Conservation (phyloP, 2,888 invertebrate species). For the Archips crataeganus region DNA sequence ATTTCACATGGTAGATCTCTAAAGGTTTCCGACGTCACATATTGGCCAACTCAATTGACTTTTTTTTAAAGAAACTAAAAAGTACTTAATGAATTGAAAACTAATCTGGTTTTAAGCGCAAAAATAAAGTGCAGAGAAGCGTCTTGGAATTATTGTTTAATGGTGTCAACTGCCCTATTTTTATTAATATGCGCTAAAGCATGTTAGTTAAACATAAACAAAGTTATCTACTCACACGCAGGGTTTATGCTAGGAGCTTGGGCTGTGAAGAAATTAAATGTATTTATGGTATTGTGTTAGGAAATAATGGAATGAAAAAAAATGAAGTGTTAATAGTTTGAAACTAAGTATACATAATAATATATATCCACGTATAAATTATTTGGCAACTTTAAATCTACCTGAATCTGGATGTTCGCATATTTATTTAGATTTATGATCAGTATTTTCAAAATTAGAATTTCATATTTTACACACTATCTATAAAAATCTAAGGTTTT, state of each 20-base stretch:
- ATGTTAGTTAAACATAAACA: too few relatives aligned
- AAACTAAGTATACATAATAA: neutral
- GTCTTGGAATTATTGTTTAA: too few relatives aligned
- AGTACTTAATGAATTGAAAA: too few relatives aligned
- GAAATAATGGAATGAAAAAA: neutral
- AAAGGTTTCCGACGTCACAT: too few relatives aligned
- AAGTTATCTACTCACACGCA: neutral
- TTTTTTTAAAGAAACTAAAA: too few relatives aligned
- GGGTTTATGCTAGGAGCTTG: conserved; percentile 19
- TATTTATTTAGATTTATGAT: neutral
- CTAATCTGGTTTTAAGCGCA: too few relatives aligned
- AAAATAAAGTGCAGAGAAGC: too few relatives aligned
- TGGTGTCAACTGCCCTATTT: too few relatives aligned
- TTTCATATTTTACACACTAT: neutral
- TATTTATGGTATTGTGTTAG: neutral
- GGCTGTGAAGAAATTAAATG: conserved; percentile 13
- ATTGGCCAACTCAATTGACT: too few relatives aligned
- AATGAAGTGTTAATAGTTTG: neutral
- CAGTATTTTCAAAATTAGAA: neutral
- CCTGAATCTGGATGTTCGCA: neutral
- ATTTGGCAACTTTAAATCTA: neutral
- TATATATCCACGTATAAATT: neutral
- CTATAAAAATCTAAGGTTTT: neutral
- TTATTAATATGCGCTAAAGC: too few relatives aligned
- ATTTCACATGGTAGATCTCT: too few relatives aligned